Percentiles rank a stretch among this genome's conserved stretches.
Conservation (phyloP, 2,797 vertebrate genomes). For the Distichodus sexfasciatus region DNA sequence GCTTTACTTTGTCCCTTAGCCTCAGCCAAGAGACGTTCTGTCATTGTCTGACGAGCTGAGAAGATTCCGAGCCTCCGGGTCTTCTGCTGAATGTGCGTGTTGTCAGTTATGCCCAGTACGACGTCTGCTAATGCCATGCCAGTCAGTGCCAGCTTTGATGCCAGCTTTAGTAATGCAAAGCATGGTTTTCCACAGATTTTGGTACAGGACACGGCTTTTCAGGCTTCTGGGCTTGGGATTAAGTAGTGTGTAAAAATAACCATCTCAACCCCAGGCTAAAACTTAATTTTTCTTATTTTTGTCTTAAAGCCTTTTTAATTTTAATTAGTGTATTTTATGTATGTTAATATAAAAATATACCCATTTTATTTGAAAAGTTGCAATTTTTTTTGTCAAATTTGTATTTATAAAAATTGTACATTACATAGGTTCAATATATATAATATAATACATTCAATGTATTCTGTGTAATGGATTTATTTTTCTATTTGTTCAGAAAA, state of each 20-base stretch:
- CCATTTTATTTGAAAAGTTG: too few relatives aligned
- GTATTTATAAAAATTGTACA: too few relatives aligned
- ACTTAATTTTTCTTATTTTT: too few relatives aligned
- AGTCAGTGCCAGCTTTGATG: constrained; percentile 45
- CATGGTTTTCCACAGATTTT: constrained; percentile 3
- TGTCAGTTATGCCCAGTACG: constrained; percentile 18
- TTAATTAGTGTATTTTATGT: not conserved
- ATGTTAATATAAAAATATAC: too few relatives aligned
- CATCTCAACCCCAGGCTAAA: too few relatives aligned
- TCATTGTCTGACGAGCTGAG: constrained; percentile 39
- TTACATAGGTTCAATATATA: too few relatives aligned
- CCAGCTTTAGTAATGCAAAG: constrained; percentile 37
- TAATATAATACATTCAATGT: too few relatives aligned
- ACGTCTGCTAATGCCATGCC: constrained; percentile 32
- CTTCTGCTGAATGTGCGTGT: constrained; percentile 41
- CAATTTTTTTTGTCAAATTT: too few relatives aligned
- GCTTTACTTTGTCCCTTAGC: not conserved
- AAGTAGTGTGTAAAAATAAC: too few relatives aligned
- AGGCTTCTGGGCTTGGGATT: not conserved
- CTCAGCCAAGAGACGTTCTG: constrained; percentile 34
- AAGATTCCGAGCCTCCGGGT: not conserved
- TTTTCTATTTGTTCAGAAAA: too few relatives aligned
- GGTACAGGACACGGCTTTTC: not conserved
- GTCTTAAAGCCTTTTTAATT: not conserved
- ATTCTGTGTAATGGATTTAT: too few relatives aligned